Conservation (phyloP, 2,888 invertebrate genomes). For the Pteria penguin region DNA sequence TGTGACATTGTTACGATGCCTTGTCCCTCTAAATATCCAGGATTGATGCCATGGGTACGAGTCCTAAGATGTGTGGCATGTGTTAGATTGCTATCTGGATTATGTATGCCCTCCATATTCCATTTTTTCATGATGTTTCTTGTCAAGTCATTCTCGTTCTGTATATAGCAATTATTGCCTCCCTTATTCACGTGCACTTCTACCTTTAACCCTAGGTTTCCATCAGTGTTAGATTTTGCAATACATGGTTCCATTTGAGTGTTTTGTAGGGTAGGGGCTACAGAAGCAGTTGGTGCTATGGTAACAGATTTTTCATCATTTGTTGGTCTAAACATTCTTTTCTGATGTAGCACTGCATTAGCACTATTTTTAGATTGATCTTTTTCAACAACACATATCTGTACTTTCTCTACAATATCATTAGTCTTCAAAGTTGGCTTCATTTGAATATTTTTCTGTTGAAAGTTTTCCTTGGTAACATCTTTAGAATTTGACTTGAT, state of each 20-base stretch:
- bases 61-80: slow-evolving; percentile 9
- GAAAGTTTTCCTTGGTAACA: too few relatives aligned
- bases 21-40: slow-evolving; percentile 31
- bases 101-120: slow-evolving; percentile 34
- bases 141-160: slow-evolving; percentile 34
- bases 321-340: too few relatives aligned
- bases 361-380: too few relatives aligned
- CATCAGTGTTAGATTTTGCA: background rate
- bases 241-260: background rate
- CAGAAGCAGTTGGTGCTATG: background rate
- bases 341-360: too few relatives aligned
- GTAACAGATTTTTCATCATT: background rate
- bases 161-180: too few relatives aligned
- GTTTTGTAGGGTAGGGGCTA: background rate
- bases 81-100: slow-evolving; percentile 40
- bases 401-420: too few relatives aligned
- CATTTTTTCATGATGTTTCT: slow-evolving; percentile 35
- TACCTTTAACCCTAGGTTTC: background rate
- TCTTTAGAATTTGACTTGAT: too few relatives aligned
- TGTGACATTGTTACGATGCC: slow-evolving; percentile 25
- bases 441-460: too few relatives aligned
- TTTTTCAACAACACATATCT: too few relatives aligned
- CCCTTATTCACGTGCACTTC: slow-evolving; percentile 8
- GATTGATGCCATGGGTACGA: background rate
- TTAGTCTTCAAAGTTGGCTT: too few relatives aligned